Percentiles rank a stretch among this genome's conserved stretches.
Evolutionary conservation across 2,888 invertebrate species (phyloP).

Genomic region (Fragum whitleyi): DNA sequence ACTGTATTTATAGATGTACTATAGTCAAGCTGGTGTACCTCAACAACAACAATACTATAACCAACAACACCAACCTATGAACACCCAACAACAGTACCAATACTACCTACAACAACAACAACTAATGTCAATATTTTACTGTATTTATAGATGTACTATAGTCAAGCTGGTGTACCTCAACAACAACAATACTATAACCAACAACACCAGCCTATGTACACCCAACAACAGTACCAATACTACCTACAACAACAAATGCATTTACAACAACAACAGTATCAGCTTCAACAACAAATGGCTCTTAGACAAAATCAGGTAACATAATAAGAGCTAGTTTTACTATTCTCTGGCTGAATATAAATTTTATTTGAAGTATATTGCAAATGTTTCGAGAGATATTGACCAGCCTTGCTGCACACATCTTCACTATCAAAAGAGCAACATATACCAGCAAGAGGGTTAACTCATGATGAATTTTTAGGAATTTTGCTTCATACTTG

Average conservation of each 20-base stretch:
- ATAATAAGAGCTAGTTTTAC: too few relatives aligned
- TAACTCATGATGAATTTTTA: too few relatives aligned
- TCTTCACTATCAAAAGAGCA: too few relatives aligned
- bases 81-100: constrained; percentile 19
- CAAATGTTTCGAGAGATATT: too few relatives aligned
- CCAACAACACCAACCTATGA: constrained; percentile 28
- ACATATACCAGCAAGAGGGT: too few relatives aligned
- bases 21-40: constrained; percentile 31
- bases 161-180: constrained; percentile 35
- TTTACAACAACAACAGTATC: constrained; percentile 38
- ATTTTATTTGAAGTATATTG: too few relatives aligned
- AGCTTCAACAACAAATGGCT: constrained; percentile 55
- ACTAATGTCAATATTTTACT: too few relatives aligned
- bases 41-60: constrained; percentile 44
- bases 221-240: constrained; percentile 16
- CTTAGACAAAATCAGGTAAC: constrained; percentile 53
- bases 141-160: constrained; percentile 9
- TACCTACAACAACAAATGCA: constrained; percentile 44
- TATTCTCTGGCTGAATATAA: too few relatives aligned
- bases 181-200: constrained; percentile 46
- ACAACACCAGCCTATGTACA: constrained; percentile 23
- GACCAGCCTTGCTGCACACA: too few relatives aligned
- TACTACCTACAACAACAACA: constrained; percentile 40
- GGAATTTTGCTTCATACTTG: too few relatives aligned
- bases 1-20: constrained; percentile 3